phyloP scores from a whole-genome alignment of 2,113 vertebrate species.

The Aphelocoma coerulescens region DNA sequence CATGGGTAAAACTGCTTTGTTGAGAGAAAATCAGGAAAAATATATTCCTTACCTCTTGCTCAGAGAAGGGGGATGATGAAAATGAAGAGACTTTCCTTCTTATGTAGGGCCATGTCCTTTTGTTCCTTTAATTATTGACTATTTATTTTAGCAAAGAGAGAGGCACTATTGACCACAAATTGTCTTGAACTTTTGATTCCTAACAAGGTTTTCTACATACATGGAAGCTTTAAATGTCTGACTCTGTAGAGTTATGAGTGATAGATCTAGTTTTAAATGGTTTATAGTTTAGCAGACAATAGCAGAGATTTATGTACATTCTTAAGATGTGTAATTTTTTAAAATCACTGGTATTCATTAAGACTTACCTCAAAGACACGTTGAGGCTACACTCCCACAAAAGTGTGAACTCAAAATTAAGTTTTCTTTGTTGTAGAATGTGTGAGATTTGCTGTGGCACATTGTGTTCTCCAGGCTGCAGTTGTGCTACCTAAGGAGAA shows the following conservation, averaged over 20 bases:
- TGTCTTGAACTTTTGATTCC: background rate
- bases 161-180: background rate
- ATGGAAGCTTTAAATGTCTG: background rate
- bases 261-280: background rate
- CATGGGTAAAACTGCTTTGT: background rate
- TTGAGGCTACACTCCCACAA: background rate
- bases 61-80: background rate
- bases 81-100: background rate
- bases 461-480: background rate
- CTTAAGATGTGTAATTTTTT: background rate
- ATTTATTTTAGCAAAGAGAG: constrained; percentile 5
- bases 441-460: background rate
- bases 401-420: background rate
- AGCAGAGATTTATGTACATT: background rate
- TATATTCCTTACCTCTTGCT: background rate
- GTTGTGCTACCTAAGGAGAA: background rate
- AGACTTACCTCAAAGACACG: background rate
- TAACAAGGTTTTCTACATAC: background rate
- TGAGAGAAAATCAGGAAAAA: background rate
- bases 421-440: background rate
- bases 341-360: background rate
- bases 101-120: background rate
- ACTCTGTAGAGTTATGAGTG: background rate
- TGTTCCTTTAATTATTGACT: background rate
- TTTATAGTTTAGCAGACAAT: background rate